Conservation (phyloP, 2,888 invertebrate genomes). For the Drosophila fulvimacula region DNA sequence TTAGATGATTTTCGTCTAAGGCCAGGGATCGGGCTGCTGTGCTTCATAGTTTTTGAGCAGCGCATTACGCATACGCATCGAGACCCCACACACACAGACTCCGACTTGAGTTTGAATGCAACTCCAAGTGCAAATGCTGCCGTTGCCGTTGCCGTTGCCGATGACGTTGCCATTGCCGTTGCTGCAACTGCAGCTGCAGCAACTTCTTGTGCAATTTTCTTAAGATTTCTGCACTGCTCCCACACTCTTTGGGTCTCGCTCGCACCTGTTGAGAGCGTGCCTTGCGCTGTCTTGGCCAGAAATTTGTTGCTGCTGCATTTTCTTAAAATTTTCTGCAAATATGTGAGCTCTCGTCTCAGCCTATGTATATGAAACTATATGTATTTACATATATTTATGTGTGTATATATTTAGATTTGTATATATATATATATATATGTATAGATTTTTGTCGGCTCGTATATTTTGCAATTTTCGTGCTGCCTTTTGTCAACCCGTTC, state of each 20-base stretch:
- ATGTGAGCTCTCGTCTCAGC: constrained; percentile 62
- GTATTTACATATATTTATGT: constrained; percentile 1
- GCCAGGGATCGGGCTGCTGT: constrained; percentile 46
- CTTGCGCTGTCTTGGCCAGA: constrained; percentile 65
- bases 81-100: constrained; percentile 4
- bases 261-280: constrained; percentile 33
- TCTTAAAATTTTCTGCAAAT: constrained; percentile 81
- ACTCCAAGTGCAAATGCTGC: constrained; percentile 13
- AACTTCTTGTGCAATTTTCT: constrained; percentile 75
- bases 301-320: constrained; percentile 79
- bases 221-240: constrained; percentile 65
- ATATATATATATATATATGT: constrained; percentile 32
- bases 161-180: no score
- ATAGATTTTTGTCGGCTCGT: constrained; percentile 25
- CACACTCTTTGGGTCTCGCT: constrained; percentile 39
- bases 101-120: constrained; percentile 1
- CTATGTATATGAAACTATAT: constrained; percentile 30
- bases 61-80: constrained; percentile 72
- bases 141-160: constrained; percentile 16
- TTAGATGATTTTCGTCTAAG: constrained; percentile 27
- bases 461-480: constrained; percentile 63
- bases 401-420: constrained; percentile 7
- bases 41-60: constrained; percentile 71
- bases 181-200: constrained; percentile 53
- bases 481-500: constrained; percentile 63